A percentile compares a stretch with the other conserved stretches of the same genome.
These are phyloP conservation scores for Nasonia vitripennis DNA, from an alignment of 1,140 invertebrate genomes.

Conservation along the genomic window DNA sequence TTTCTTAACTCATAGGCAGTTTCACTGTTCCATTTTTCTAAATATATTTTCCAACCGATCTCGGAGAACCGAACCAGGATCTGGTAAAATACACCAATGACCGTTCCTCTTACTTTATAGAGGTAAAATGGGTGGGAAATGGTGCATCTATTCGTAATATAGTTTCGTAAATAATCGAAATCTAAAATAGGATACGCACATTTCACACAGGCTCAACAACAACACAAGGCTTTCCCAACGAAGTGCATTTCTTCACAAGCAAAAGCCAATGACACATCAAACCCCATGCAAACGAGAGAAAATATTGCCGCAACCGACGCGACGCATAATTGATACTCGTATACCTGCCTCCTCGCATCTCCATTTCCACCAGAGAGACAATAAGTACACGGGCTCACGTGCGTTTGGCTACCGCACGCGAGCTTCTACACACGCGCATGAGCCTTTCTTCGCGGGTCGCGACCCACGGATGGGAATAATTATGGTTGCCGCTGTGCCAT, in stretches of 20 bases:
- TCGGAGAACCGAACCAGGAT: background rate
- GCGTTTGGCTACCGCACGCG: background rate
- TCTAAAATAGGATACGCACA: too few relatives aligned
- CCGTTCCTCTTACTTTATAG: too few relatives aligned
- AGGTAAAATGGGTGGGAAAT: too few relatives aligned
- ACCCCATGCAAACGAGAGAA: background rate
- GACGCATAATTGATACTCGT: background rate
- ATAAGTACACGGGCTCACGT: background rate
- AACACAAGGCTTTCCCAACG: background rate
- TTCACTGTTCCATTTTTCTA: background rate
- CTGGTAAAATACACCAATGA: too few relatives aligned
- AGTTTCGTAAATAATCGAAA: background rate
- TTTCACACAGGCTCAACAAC: too few relatives aligned
- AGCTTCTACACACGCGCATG: background rate
- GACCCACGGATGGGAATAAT: background rate
- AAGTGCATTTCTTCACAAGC: too few relatives aligned
- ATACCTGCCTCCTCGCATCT: background rate
- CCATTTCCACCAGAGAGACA: background rate
- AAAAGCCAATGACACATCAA: background rate
- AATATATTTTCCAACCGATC: background rate
- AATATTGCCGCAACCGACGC: background rate
- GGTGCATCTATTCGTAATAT: too few relatives aligned
- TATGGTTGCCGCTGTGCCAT: background rate
- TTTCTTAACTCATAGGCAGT: background rate
- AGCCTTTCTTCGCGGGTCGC: background rate